Evolutionary conservation across 2,113 vertebrate genomes (phyloP), one percentile per base, ranked within the genome.

Genomic region (Saccopteryx leptura): DNA sequence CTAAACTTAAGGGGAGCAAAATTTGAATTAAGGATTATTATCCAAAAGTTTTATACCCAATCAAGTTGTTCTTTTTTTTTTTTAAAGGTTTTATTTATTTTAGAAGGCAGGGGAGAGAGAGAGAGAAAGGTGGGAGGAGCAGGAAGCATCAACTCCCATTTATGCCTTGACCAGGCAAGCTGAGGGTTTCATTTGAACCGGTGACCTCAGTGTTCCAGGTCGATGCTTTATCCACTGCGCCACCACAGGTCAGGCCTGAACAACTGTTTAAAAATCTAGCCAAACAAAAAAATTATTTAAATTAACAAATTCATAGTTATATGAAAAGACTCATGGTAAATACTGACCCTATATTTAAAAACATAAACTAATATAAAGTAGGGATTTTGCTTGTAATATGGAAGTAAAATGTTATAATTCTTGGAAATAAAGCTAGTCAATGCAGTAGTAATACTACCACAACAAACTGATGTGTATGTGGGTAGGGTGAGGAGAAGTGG

Each of bases 351-450:
- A 46, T 88, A 63, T 33, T 71, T 71, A 60, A 90, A 84, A 85
- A 84, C 17, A 58, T 68, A 58, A 86, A 86, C 2, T 74, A 74
- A 52, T 75, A 21, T 69, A 79, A 93, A 81, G 65, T 56, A 56
- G 46, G 24, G 13, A 85, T 79, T 75, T 85, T 84, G 18, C 71
- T 76, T 78, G 61, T 4, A 61, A 84, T 26, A 60, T 33, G 56
- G 18, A 76, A 82, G n/a, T 46, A n/a, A 81, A 66, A 89, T 81
- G 48, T 68, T 89, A 66, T 39, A 52, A 33, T 39, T 71, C 54
- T 90, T 94, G 21, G 89, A 83, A 83, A 75, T 61, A 94, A 68
- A 90, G 65, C 19, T 60, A 63, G 48, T 71, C 87, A 52, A 46
- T 39, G 14, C 1, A 69, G 23, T 39, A 63, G 48, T 66, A 85